Percentiles rank a stretch among this genome's conserved stretches.
phyloP scores from a whole-genome alignment of 92 coral and sea anemone genomes.

The Heliopora coerulea region DNA sequence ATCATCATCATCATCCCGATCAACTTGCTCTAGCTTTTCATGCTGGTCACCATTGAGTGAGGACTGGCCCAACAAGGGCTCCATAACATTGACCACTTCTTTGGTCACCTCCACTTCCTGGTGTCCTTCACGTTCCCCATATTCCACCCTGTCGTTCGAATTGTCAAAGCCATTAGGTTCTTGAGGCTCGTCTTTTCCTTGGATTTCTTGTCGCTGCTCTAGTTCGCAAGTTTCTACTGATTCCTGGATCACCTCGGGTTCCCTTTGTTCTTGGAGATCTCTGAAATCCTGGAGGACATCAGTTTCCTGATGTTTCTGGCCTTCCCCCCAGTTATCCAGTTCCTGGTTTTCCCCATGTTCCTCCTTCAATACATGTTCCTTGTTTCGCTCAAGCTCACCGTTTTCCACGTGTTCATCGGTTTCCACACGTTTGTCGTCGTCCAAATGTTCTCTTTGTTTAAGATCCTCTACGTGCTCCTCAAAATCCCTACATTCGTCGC shows the following conservation, averaged over 20 bases:
- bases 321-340: background rate
- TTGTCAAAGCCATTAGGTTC: background rate
- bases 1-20: too few relatives aligned
- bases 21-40: too few relatives aligned
- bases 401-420: background rate
- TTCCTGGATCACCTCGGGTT: background rate
- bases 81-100: too few relatives aligned
- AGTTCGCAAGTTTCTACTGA: background rate
- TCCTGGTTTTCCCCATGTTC: slow-evolving; percentile 10
- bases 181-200: background rate
- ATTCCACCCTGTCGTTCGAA: background rate
- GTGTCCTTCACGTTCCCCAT: background rate
- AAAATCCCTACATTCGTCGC: background rate
- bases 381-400: background rate
- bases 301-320: background rate
- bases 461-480: background rate
- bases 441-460: background rate
- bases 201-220: too few relatives aligned
- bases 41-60: too few relatives aligned
- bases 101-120: too few relatives aligned
- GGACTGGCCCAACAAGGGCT: too few relatives aligned
- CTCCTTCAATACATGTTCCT: background rate
- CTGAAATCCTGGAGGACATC: background rate
- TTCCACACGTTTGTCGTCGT: background rate
- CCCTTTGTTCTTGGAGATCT: background rate